A percentile compares a stretch with the other conserved stretches of the same genome.
These are phyloP conservation scores for Drosophila longiperda DNA, from an alignment of 2,888 invertebrate species.

Conservation along the genomic window DNA sequence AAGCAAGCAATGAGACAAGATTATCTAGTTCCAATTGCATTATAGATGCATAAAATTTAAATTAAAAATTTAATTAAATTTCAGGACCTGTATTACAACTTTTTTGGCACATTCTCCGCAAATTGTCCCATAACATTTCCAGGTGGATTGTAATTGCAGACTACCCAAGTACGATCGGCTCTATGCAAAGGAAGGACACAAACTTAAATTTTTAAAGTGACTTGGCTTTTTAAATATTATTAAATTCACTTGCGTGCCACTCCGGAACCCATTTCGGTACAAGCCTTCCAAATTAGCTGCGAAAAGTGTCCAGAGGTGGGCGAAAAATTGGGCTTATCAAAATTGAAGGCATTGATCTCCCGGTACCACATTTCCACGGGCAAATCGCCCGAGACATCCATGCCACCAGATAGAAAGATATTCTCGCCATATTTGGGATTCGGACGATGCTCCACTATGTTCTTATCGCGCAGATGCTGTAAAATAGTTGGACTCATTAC, in stretches of 20 bases:
- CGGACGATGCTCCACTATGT: constrained; percentile 90
- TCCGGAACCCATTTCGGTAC: constrained; percentile 91
- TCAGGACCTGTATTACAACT: constrained; percentile 42
- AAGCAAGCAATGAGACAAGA: not conserved
- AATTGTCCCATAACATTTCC: constrained; percentile 94
- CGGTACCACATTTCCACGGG: constrained; percentile 88
- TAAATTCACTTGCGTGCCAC: constrained; percentile 84
- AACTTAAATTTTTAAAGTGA: not conserved
- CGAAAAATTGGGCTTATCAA: constrained; percentile 87
- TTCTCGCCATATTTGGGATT: constrained; percentile 93
- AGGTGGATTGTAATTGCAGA: constrained; percentile 95
- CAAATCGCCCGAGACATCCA: constrained; percentile 85
- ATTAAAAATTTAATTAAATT: constrained; percentile 6
- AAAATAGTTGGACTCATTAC: not conserved
- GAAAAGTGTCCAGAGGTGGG: constrained; percentile 92
- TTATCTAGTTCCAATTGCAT: not conserved
- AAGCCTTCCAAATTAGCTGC: constrained; percentile 93
- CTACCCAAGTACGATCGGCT: constrained; percentile 89
- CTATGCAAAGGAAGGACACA: constrained; percentile 64
- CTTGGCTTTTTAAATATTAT: not conserved
- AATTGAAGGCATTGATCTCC: constrained; percentile 90
- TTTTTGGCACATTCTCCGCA: constrained; percentile 88
- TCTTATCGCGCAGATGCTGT: constrained; percentile 83
- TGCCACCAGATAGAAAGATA: constrained; percentile 91
- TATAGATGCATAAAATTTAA: not conserved